Evolutionary conservation across 2,797 vertebrate species (phyloP).

Genomic region (Gymnothorax javanicus): DNA sequence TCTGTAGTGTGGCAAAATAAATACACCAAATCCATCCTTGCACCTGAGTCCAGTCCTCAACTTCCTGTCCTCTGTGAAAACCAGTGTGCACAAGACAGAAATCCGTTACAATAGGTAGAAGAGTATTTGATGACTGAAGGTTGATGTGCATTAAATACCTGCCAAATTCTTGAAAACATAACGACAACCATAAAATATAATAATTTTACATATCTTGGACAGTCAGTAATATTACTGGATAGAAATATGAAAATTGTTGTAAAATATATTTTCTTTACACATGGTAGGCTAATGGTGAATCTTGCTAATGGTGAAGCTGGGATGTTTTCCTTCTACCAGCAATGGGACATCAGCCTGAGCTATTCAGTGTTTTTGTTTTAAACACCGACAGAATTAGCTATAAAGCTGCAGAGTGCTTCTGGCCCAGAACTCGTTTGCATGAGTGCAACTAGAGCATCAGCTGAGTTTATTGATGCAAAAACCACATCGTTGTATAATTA

Average conservation of each 20-base stretch:
- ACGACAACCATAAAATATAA: slow-evolving; percentile 2
- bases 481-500: slow-evolving; percentile 59
- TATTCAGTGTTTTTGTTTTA: background rate
- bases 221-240: slow-evolving; percentile 40
- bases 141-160: background rate
- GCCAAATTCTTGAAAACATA: background rate
- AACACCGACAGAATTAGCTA: slow-evolving; percentile 49
- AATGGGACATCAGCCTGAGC: slow-evolving; percentile 46
- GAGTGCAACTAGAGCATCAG: slow-evolving; percentile 50
- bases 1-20: too few relatives aligned
- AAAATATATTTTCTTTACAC: background rate
- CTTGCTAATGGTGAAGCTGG: background rate
- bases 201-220: slow-evolving; percentile 31
- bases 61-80: too few relatives aligned
- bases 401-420: slow-evolving; percentile 54
- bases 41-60: too few relatives aligned
- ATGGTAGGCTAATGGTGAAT: background rate
- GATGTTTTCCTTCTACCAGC: slow-evolving; percentile 41
- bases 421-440: slow-evolving; percentile 49
- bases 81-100: too few relatives aligned
- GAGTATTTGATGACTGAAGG: background rate
- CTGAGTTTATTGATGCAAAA: slow-evolving; percentile 50
- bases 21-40: too few relatives aligned
- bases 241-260: slow-evolving; percentile 32
- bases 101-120: background rate